These are phyloP conservation scores for Helicoverpa assulta DNA, from an alignment of 2,888 invertebrate genomes.

Conservation along the genomic window DNA sequence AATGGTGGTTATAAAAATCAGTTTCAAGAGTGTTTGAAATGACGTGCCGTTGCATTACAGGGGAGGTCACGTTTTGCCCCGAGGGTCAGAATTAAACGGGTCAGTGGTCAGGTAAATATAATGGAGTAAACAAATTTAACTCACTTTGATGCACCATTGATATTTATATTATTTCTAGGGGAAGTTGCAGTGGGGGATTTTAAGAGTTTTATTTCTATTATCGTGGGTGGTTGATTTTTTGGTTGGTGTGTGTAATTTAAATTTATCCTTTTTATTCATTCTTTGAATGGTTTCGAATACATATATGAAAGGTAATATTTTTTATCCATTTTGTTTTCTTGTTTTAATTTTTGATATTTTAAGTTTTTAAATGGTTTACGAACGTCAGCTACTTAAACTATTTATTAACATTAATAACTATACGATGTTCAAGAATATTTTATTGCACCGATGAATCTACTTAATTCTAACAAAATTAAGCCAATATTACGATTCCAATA, in stretches of 20 bases:
- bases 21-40: slow-evolving; percentile 83
- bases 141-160: slow-evolving; percentile 87
- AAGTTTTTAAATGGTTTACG: no score
- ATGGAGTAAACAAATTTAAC: slow-evolving; percentile 87
- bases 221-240: slow-evolving; percentile 25
- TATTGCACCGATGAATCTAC: neutral
- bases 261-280: neutral
- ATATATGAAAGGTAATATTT: no score
- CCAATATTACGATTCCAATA: neutral
- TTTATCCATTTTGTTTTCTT: no score
- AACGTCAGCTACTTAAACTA: neutral
- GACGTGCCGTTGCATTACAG: slow-evolving; percentile 81
- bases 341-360: no score
- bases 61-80: slow-evolving; percentile 78
- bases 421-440: neutral
- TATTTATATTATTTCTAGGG: slow-evolving; percentile 78
- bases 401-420: no score
- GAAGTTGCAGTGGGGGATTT: slow-evolving; percentile 58
- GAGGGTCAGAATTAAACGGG: slow-evolving; percentile 84
- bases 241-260: neutral
- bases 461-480: neutral
- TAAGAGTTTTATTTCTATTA: slow-evolving; percentile 40
- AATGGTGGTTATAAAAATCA: slow-evolving; percentile 78
- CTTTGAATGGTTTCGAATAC: neutral
- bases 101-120: slow-evolving; percentile 88